These are phyloP conservation scores for Pontoporia blainvillei DNA, from an alignment of 2,113 vertebrate genomes.

Conservation along the genomic window DNA sequence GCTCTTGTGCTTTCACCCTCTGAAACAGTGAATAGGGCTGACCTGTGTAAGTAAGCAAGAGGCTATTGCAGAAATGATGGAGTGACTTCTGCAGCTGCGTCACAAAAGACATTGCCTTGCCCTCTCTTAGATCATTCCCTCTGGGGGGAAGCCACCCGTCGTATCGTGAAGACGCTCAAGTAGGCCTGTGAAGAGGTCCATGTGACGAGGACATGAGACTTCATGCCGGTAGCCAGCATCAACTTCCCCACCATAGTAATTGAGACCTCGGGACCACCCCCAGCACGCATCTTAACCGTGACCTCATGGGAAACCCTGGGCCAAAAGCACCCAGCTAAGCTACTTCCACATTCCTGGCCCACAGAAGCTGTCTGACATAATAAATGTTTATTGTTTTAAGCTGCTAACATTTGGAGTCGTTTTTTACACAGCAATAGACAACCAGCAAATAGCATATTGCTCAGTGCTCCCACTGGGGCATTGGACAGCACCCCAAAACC, in stretches of 20 bases:
- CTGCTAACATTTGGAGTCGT: neutral
- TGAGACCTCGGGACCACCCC: neutral
- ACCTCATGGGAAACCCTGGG: neutral
- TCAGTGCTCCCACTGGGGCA: too few species aligned
- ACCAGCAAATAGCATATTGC: too few species aligned
- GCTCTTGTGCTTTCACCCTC: too few species aligned
- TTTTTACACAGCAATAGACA: too few species aligned
- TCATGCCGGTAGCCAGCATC: neutral
- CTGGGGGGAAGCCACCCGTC: neutral
- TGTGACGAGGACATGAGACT: neutral
- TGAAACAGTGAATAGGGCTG: neutral
- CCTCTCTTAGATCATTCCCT: neutral
- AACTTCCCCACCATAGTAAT: neutral
- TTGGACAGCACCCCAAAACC: neutral
- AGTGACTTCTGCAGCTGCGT: neutral
- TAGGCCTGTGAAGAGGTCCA: neutral
- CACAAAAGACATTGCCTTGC: neutral
- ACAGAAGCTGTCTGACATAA: neutral
- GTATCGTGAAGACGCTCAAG: neutral
- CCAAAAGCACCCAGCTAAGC: neutral
- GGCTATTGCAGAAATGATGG: too few species aligned
- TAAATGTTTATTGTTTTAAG: neutral
- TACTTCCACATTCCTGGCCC: neutral
- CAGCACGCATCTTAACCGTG: neutral
- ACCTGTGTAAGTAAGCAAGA: neutral